Evolutionary conservation across 2,113 vertebrate species (phyloP).

Genomic region (Ochotona curzoniae): DNA sequence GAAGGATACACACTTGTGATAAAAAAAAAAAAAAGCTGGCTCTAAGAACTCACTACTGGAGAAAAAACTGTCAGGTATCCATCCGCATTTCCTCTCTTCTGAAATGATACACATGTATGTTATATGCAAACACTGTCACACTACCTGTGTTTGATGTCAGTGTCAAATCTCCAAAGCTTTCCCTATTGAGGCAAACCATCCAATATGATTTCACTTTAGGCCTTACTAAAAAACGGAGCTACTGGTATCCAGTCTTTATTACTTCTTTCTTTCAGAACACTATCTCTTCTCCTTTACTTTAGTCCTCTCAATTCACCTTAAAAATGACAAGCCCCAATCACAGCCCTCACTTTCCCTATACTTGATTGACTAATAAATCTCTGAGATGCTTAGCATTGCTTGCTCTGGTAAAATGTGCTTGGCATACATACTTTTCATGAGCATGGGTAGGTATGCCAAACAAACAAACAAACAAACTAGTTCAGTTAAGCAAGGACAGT

Average conservation of each 20-base stretch:
- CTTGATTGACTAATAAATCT: background rate
- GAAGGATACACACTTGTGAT: background rate
- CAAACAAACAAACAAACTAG: background rate
- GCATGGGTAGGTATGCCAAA: background rate
- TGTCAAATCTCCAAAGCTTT: accelerated
- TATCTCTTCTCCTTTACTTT: background rate
- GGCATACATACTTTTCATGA: background rate
- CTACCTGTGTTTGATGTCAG: background rate
- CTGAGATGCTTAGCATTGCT: background rate
- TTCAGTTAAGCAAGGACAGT: background rate
- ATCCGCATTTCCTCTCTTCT: background rate
- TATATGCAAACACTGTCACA: background rate
- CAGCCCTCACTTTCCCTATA: background rate
- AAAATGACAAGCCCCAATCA: background rate
- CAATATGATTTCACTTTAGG: background rate
- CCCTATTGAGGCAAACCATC: background rate
- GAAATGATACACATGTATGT: background rate
- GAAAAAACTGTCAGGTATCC: background rate
- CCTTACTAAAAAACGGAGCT: background rate
- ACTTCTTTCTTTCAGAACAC: background rate
- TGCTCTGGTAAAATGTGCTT: background rate
- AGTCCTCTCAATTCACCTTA: background rate
- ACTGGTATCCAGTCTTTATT: background rate
- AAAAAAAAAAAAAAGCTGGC: background rate
- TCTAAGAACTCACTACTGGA: background rate